These are phyloP conservation scores for Neria commutata DNA, from an alignment of 2,888 invertebrate genomes.

Conservation along the genomic window DNA sequence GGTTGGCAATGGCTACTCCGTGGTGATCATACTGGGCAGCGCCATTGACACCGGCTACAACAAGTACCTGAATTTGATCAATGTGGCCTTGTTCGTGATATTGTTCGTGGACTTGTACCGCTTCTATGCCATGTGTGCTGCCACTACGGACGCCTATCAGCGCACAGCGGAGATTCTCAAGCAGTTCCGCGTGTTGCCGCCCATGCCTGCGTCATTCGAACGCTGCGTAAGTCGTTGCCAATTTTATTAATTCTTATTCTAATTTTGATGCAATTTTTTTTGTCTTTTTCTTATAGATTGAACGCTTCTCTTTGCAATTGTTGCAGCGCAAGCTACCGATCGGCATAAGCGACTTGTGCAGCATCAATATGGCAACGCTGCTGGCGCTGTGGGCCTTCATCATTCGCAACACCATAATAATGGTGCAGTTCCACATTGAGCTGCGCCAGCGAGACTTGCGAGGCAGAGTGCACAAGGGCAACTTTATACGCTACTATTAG, in stretches of 20 bases:
- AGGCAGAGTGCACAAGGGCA: too few relatives aligned
- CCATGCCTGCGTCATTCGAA: background rate
- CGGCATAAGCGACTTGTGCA: conserved; percentile 10
- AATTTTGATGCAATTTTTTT: too few relatives aligned
- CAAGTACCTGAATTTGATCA: too few relatives aligned
- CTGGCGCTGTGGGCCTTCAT: conserved; percentile 2
- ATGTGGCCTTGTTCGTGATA: too few relatives aligned
- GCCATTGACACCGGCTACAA: too few relatives aligned
- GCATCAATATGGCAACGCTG: background rate
- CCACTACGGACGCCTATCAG: background rate
- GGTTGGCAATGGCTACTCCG: too few relatives aligned
- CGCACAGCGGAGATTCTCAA: background rate
- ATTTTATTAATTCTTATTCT: too few relatives aligned
- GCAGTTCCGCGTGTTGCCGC: background rate
- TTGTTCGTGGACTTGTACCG: too few relatives aligned
- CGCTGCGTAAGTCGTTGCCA: background rate
- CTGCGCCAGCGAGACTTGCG: too few relatives aligned
- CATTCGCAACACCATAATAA: background rate
- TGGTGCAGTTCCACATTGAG: conserved; percentile 13
- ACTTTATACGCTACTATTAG: too few relatives aligned
- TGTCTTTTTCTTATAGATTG: conserved; percentile 6
- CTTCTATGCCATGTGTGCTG: background rate
- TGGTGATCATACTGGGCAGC: too few relatives aligned
- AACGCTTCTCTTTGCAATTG: conserved; percentile 10
- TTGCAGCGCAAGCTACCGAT: conserved; percentile 5